Conservation (phyloP, 2,113 vertebrate genomes). For the Apodemus sylvaticus region DNA sequence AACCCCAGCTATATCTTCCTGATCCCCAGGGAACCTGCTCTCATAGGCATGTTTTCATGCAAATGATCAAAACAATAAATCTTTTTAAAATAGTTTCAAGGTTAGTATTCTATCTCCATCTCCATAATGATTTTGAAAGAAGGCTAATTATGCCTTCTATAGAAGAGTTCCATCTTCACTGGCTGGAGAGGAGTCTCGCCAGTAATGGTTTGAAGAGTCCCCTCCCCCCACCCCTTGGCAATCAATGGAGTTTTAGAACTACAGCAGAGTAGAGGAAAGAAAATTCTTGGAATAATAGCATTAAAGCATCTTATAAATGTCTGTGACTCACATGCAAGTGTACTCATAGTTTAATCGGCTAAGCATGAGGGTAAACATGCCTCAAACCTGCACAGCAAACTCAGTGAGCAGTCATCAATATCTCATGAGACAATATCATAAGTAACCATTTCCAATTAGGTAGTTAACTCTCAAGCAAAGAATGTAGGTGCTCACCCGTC, state of each 20-base stretch:
- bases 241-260: not conserved
- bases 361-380: not conserved
- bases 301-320: not conserved
- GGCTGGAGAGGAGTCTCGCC: not conserved
- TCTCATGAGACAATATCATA: not conserved
- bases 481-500: not conserved
- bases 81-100: not conserved
- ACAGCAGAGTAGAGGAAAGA: not conserved
- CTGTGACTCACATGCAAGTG: not conserved
- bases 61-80: not conserved
- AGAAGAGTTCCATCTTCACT: not conserved
- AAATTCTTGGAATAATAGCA: not conserved
- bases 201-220: not conserved
- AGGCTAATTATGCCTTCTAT: not conserved
- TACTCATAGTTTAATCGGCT: not conserved
- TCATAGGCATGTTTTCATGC: too few relatives aligned
- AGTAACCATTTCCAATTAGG: not conserved
- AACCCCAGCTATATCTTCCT: not conserved
- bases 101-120: not conserved
- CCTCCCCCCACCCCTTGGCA: not conserved
- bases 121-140: not conserved
- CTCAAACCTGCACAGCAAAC: not conserved
- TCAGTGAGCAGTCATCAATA: not conserved
- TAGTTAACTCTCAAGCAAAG: not conserved
- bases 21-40: not conserved